A percentile compares a stretch with the other conserved stretches of the same genome.
Conservation (phyloP, 2,888 invertebrate species). For the Crossocerus cetratus region DNA sequence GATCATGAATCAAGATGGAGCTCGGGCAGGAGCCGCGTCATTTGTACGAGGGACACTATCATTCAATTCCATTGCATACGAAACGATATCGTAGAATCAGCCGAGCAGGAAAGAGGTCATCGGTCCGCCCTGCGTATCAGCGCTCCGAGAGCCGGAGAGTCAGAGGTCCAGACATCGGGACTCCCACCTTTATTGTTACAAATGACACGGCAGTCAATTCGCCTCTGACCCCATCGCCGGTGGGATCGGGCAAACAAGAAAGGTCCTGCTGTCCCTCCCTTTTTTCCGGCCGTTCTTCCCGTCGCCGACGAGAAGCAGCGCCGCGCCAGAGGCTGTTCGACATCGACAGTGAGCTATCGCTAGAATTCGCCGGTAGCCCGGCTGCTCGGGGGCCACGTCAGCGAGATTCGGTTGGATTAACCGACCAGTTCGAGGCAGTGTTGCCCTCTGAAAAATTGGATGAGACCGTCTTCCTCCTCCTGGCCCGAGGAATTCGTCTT, state of each 20-base stretch:
- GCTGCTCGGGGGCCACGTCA: conserved; percentile 49
- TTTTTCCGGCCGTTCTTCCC: conserved; percentile 16
- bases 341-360: conserved; percentile 66
- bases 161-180: conserved; percentile 55
- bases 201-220: conserved; percentile 65
- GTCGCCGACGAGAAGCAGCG: conserved; percentile 56
- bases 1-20: conserved; percentile 20
- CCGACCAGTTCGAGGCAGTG: conserved; percentile 28
- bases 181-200: conserved; percentile 66
- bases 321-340: conserved; percentile 49
- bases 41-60: conserved; percentile 45
- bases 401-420: conserved; percentile 63
- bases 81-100: conserved; percentile 34
- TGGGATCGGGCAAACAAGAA: conserved; percentile 58
- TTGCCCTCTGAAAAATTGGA: conserved; percentile 65
- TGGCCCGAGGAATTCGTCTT: conserved; percentile 30
- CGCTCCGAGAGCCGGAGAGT: conserved; percentile 40
- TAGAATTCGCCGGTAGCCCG: conserved; percentile 57
- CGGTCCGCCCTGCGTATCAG: conserved; percentile 46
- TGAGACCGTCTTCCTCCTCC: conserved; percentile 27
- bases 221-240: conserved; percentile 55
- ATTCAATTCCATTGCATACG: conserved; percentile 45
- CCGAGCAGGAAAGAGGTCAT: conserved; percentile 31
- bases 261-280: conserved; percentile 28
- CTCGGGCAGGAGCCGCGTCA: conserved; percentile 1